Evolutionary conservation across 2,113 vertebrate species (phyloP), one percentile per base, ranked within the genome.

Genomic region (Arizona elegans): DNA sequence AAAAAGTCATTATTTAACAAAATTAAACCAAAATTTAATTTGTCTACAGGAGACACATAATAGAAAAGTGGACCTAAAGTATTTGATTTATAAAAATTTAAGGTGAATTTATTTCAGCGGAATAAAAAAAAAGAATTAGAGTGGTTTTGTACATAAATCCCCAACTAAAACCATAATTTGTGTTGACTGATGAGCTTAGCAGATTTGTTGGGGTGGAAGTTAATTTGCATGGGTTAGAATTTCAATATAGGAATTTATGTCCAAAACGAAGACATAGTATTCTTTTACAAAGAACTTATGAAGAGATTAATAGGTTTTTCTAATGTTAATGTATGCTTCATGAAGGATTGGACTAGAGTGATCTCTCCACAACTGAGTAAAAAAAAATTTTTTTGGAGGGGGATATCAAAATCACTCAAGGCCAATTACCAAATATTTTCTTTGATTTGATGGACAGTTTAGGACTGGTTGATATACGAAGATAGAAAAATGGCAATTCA

Each of bases 311-410:
- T 70, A 70, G 26, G 62, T 13, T 65, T 65, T 70, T n/a, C 12
- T 70, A 70, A n/a, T 15, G 29, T 12, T n/a, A 70, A 70, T n/a
- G 65, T 70, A 15, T 70, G 29, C 29, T 15, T 70, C 65, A n/a
- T 70, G 29, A 70, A n/a, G 12, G 29, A 70, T 70, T 70, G 12
- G 29, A n/a, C n/a, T 70, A 29, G 29, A 70, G 11, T n/a, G 65
- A 70, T n/a, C 29, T n/a, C 1, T 2, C 29, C 29, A 6, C 29
- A 70, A 70, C 29, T 70, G 65, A n/a, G 13, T n/a, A 15, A n/a
- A 70, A 70, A 47, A 47, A 47, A 47, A 0, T 5, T 1, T n/a
- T 15, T n/a, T 5, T 0, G 11, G 12, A 7, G 5, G 11, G 4
- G n/a, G 13, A 70, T 70, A 70, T 15, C 65, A 70, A n/a, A n/a